phyloP scores from a whole-genome alignment of 2,888 invertebrate genomes.

The Pollenia griseotomentosa region DNA sequence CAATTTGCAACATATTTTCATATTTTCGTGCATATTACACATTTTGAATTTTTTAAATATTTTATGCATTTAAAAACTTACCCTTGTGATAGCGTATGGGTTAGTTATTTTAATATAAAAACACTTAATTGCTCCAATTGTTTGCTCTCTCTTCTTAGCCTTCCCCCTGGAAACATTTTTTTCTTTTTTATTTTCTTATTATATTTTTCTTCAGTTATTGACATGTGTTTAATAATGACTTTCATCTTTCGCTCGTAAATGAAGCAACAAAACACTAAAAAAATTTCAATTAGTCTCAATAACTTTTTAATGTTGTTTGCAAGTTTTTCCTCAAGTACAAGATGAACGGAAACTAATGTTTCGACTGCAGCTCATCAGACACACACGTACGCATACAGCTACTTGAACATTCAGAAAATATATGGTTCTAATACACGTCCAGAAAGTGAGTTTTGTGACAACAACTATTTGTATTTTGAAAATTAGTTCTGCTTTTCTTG shows the following conservation, averaged over 20 bases:
- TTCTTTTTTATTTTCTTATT: not conserved
- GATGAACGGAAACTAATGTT: slow-evolving; percentile 6
- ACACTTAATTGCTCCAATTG: too few species aligned
- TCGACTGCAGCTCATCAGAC: not conserved
- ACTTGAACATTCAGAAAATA: not conserved
- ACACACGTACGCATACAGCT: not conserved
- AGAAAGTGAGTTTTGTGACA: slow-evolving; percentile 21
- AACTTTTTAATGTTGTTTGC: slow-evolving; percentile 10
- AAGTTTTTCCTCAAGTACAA: not conserved
- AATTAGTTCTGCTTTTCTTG: not conserved
- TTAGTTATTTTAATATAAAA: too few species aligned
- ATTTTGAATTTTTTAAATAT: too few species aligned
- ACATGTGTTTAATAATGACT: slow-evolving; percentile 40
- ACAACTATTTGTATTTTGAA: not conserved
- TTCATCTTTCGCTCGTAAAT: not conserved
- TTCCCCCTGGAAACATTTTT: not conserved
- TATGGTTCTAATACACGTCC: not conserved
- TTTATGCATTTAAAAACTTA: too few species aligned
- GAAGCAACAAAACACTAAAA: slow-evolving; percentile 7
- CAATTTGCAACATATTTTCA: too few species aligned
- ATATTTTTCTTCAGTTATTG: not conserved
- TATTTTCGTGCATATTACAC: too few species aligned
- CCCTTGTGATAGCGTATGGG: too few species aligned
- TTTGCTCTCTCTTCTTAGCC: not conserved
- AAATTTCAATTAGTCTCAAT: slow-evolving; percentile 27